These are phyloP conservation scores for Andrena praecox DNA, from an alignment of 2,888 invertebrate genomes.

Conservation along the genomic window DNA sequence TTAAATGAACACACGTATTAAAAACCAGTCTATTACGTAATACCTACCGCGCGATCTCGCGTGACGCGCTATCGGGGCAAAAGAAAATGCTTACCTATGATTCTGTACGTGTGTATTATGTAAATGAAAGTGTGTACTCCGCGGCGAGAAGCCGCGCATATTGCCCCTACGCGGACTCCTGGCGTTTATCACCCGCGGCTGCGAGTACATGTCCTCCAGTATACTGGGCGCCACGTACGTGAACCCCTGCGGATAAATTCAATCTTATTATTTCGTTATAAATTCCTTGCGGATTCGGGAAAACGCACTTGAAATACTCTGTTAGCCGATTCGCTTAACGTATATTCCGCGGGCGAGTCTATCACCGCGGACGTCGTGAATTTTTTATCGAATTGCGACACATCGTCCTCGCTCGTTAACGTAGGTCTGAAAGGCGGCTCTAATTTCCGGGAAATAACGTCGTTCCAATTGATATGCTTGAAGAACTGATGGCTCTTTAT, in stretches of 20 bases:
- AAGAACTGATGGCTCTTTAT: conserved; percentile 97
- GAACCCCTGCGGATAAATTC: conserved; percentile 91
- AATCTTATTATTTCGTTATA: neutral
- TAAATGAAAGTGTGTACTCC: conserved; percentile 73
- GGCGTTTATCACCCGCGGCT: conserved; percentile 91
- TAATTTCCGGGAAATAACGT: conserved; percentile 93
- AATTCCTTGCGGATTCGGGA: neutral
- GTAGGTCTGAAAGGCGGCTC: conserved; percentile 98
- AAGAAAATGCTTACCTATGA: conserved; percentile 72
- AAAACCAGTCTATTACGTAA: neutral
- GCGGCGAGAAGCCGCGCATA: conserved; percentile 80
- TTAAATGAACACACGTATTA: conserved; percentile 6
- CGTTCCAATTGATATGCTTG: conserved; percentile 97
- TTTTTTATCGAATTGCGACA: conserved; percentile 98
- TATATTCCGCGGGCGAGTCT: conserved; percentile 97
- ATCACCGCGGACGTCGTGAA: conserved; percentile 99
- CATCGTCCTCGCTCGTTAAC: conserved; percentile 97
- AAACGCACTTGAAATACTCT: conserved; percentile 95
- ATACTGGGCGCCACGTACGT: conserved; percentile 99
- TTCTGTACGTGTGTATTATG: conserved; percentile 70
- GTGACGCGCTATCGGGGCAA: conserved; percentile 14
- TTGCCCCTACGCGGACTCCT: conserved; percentile 91
- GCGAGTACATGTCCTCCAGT: conserved; percentile 93
- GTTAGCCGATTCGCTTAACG: conserved; percentile 98
- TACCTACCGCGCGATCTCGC: neutral